Conservation (phyloP, 2,113 vertebrate species). For the Gymnocephalus cernua region DNA sequence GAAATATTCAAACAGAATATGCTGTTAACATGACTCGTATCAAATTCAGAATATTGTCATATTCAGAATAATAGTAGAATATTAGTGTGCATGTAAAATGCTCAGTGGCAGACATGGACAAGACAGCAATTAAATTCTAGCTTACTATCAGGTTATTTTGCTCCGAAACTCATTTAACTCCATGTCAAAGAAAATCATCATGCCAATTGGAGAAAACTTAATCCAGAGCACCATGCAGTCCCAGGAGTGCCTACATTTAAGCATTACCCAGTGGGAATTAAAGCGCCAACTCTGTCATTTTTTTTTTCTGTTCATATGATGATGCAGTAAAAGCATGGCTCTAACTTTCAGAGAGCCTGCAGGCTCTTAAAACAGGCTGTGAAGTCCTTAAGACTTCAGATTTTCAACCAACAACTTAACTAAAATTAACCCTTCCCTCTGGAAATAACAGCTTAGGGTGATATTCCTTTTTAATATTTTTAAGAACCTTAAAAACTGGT, state of each 20-base stretch:
- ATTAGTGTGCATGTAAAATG: no score
- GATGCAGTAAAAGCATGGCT: no score
- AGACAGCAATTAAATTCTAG: constrained; percentile 36
- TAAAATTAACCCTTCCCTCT: not conserved
- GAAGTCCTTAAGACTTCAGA: not conserved
- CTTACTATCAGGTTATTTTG: constrained; percentile 37
- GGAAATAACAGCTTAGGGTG: not conserved
- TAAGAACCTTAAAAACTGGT: no score
- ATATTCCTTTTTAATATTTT: not conserved
- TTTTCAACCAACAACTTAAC: not conserved
- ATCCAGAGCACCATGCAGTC: constrained; percentile 51
- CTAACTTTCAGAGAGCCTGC: not conserved
- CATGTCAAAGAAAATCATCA: constrained; percentile 40
- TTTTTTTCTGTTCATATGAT: no score
- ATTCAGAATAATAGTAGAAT: no score
- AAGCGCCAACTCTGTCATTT: constrained; percentile 11
- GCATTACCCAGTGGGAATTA: constrained; percentile 55
- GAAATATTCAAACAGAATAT: no score
- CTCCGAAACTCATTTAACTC: constrained; percentile 45
- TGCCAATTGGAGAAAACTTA: constrained; percentile 63
- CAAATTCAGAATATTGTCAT: no score
- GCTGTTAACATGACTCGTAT: no score
- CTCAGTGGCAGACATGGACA: not conserved
- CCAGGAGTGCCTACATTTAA: constrained; percentile 43
- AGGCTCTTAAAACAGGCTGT: constrained; percentile 9